Base-by-base conservation (phyloP, 2,113 vertebrate genomes). In the Micromys minutus region DNA sequence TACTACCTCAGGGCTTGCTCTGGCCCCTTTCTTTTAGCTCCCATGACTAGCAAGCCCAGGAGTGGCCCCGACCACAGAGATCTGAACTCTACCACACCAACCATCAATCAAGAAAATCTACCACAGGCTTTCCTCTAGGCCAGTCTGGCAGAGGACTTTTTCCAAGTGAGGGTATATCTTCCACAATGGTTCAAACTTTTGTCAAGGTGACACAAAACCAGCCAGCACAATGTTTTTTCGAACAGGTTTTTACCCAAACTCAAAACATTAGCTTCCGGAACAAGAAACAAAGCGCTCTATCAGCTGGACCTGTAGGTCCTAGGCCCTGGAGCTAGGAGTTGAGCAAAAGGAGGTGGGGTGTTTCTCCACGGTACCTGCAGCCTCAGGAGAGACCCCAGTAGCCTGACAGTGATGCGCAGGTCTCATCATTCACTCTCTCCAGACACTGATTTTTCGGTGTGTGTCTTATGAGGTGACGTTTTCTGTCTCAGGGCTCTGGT, bases 221-320 rank as follows among this genome's bases (percentile, higher is more conserved):
- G 57, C n/a, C 80, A 61, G 57, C 4, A 13, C 15, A 29, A 24
- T 19, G n/a, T 17, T 92, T 34, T 95, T 95, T 90, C 11, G 0
- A 92, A 57, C 42, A 94, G 80, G 31, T 93, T 93, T 95, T 85
- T 65, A 50, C 61, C 1, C 36, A 61, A 93, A 89, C 50, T 87
- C 11, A 74, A 90, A 95, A 69, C 86, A 57, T 79, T 83, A 67
- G 42, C n/a, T 91, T 89, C 61, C n/a, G 91, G 47, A 89, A 96
- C 77, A 15, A 75, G n/a, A n/a, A n/a, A n/a, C n/a, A n/a, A n/a
- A n/a, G n/a, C n/a, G n/a, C n/a, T 15, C 9, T 80, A 71, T 92
- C 6, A 75, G 71, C 22, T 80, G 47, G 45, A 5, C 63, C 16
- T 69, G 31, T 42, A 84, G 15, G 59, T 31, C 2, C 34, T 42